Base-by-base conservation (phyloP, 37 sponge, comb jelly and placozoan genomes). In the Bolinopsis microptera region DNA sequence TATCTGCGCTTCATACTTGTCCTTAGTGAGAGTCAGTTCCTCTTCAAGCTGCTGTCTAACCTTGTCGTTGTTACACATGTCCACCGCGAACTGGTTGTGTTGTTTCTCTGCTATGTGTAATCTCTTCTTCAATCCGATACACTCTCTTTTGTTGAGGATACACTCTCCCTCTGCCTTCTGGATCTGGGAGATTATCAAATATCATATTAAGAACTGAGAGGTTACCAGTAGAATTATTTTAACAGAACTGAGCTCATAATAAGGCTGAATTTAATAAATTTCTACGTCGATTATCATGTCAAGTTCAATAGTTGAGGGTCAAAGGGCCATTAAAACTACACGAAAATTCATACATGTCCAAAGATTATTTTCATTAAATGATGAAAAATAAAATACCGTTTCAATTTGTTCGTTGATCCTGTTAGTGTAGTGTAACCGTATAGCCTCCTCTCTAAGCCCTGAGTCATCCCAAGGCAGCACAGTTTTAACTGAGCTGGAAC, bases 1-100 rank as follows among this genome's bases (percentile, higher is more conserved):
- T 39, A 98, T 70, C 92, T 98, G 98, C n/a, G 83, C 94, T 76
- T 98, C 98, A 90, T 98, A 98, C 92, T 94, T 97, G 32, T 39
- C 61, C 16, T 94, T 95, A 5, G 96, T 95, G 30, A 96, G 96
- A 0, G 69, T 48, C 32, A 96, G 92, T 41, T 98, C 95, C 69
- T 98, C 98, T 48, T 86, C 90, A 9, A 86, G 61, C 3, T n/a
- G 27, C 35, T 86, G 34, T 34, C 35, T 86, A n/a, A 16, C 25
- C 61, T 86, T 86, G 36, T 86, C 90, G 30, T 39, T 86, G 36
- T 86, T 86, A 27, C 90, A 86, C 90, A 86, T 38, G 61, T 86
- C 90, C 0, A 86, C 36, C 0, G 90, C n/a, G 30, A 41, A 24
- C 22, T 86, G 90, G 61, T 40, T 86, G 26, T 86, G 61, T 38